Evolutionary conservation across 2,888 invertebrate species (phyloP).

Genomic region (Phania funesta): DNA sequence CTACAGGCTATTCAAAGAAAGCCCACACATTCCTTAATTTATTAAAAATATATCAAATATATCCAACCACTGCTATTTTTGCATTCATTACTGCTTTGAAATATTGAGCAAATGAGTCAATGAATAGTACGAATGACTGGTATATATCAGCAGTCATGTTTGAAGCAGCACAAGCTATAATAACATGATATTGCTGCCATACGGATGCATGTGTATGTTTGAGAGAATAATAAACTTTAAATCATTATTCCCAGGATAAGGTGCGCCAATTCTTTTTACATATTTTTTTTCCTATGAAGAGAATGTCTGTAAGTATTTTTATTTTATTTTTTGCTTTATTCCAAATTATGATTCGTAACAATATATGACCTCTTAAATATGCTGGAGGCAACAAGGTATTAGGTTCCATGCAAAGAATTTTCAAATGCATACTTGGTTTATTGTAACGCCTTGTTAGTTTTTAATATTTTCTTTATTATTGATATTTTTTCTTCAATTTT

Average conservation of each 20-base stretch:
- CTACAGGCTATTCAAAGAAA: too few species aligned
- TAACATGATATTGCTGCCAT: constrained; percentile 27
- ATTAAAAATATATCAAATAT: background rate
- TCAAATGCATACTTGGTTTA: constrained; percentile 41
- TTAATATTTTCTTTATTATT: constrained; percentile 58
- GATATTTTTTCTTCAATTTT: constrained; percentile 10
- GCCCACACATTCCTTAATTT: too few species aligned
- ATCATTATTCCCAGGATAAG: constrained; percentile 66
- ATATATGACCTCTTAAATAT: constrained; percentile 65
- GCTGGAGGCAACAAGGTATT: constrained; percentile 64
- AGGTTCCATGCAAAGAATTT: constrained; percentile 54
- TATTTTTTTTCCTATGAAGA: background rate
- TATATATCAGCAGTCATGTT: constrained; percentile 44
- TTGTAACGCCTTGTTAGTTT: constrained; percentile 67
- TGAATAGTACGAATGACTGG: constrained; percentile 43
- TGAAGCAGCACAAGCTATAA: constrained; percentile 7
- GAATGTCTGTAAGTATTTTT: constrained; percentile 40
- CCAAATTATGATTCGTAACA: constrained; percentile 49
- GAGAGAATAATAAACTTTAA: constrained; percentile 64
- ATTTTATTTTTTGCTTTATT: constrained; percentile 17
- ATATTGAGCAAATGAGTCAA: constrained; percentile 38
- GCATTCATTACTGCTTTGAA: background rate
- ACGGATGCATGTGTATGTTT: constrained; percentile 5
- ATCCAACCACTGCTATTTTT: background rate
- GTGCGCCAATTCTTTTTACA: constrained; percentile 59